These are phyloP conservation scores for Rattus norvegicus DNA, from an alignment of 2,113 vertebrate genomes.

Conservation along the genomic window DNA sequence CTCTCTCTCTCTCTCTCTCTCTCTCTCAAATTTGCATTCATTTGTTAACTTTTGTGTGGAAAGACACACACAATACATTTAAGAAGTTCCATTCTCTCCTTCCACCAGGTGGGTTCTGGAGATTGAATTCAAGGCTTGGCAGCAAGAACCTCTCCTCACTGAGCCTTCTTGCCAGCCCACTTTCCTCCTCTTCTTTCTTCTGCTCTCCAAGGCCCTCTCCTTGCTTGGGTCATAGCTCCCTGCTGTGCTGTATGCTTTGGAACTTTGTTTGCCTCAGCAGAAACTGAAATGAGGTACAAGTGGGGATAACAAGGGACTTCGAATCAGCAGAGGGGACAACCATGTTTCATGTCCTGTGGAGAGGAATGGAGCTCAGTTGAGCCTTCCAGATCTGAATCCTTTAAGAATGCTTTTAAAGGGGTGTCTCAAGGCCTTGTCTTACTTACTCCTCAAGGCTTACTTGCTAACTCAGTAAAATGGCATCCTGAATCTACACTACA, in stretches of 20 bases:
- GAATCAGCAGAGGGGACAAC: background rate
- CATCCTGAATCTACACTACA: background rate
- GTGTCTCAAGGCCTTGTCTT: background rate
- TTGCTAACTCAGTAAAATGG: too few species aligned
- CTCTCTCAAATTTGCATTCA: background rate
- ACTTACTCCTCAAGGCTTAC: background rate
- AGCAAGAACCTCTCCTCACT: background rate
- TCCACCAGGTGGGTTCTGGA: background rate
- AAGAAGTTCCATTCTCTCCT: background rate
- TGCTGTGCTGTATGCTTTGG: background rate
- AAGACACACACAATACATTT: background rate
- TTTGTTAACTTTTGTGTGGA: background rate
- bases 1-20: background rate
- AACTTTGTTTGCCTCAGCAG: background rate
- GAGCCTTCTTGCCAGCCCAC: background rate
- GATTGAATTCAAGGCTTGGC: background rate
- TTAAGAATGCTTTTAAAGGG: background rate
- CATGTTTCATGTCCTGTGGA: background rate
- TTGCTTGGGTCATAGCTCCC: background rate
- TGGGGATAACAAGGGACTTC: background rate
- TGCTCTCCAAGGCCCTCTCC: background rate
- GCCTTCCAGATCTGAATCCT: background rate
- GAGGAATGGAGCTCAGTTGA: background rate
- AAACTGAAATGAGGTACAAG: background rate
- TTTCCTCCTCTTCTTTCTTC: background rate